Conservation (phyloP, 2,113 vertebrate genomes). For the Salvator merianae region DNA sequence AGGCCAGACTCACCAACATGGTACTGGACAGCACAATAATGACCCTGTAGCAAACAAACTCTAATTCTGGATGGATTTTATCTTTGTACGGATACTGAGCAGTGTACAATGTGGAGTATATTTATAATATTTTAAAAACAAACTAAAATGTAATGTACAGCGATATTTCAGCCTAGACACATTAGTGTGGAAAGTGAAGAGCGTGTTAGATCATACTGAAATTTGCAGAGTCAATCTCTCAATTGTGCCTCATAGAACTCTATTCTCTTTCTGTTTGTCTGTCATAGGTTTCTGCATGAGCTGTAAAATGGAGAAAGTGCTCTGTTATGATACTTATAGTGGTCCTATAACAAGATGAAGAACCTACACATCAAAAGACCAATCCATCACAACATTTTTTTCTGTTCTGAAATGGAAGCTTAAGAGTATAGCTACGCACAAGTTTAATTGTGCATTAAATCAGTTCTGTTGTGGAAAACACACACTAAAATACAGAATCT, state of each 20-base stretch:
- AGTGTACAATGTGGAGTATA: no score
- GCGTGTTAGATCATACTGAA: not conserved
- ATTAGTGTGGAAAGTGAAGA: not conserved
- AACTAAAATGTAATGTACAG: not conserved
- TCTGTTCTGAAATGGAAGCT: not conserved
- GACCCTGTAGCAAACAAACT: no score
- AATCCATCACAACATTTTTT: not conserved
- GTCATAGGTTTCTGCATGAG: not conserved
- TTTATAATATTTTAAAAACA: no score
- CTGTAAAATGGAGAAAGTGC: not conserved
- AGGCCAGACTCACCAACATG: no score
- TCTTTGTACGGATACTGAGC: no score
- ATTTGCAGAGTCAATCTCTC: not conserved
- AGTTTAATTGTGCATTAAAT: not conserved
- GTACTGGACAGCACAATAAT: no score
- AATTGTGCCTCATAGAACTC: not conserved
- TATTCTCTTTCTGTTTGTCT: not conserved
- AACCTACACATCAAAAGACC: not conserved
- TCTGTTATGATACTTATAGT: not conserved
- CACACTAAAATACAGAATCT: no score
- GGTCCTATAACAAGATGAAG: not conserved
- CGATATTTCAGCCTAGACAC: not conserved
- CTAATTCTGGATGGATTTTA: no score
- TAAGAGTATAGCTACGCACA: not conserved
- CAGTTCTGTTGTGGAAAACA: no score